Percentiles rank a stretch among this genome's conserved stretches.
Evolutionary conservation across 2,888 invertebrate species (phyloP).

Genomic region (Cybosia mesomella): DNA sequence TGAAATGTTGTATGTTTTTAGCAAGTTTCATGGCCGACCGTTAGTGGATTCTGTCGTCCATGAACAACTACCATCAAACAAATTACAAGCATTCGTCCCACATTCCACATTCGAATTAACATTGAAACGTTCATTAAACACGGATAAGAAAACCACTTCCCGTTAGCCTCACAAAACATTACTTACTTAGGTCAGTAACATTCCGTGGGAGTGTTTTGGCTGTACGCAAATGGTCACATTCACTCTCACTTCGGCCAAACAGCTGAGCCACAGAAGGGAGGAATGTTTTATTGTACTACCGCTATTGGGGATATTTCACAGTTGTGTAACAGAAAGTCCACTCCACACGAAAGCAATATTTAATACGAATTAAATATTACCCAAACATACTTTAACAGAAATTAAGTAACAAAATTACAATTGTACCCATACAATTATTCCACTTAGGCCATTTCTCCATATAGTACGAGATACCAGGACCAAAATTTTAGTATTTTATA

Average conservation of each 20-base stretch:
- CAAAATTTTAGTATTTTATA: too few species aligned
- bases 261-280: constrained; percentile 69
- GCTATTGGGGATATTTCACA: constrained; percentile 12
- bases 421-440: too few species aligned
- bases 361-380: background rate
- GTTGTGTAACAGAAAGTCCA: constrained; percentile 33
- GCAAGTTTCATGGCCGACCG: background rate
- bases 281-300: constrained; percentile 62
- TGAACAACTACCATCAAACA: constrained; percentile 3
- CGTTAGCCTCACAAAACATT: constrained; percentile 33
- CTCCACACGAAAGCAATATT: constrained; percentile 5
- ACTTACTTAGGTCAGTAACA: constrained; percentile 39
- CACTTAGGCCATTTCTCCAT: too few species aligned
- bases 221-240: constrained; percentile 62
- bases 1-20: background rate
- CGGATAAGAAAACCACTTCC: constrained; percentile 29
- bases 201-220: constrained; percentile 42
- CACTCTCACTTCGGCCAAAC: constrained; percentile 65
- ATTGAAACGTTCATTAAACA: constrained; percentile 22
- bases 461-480: too few species aligned
- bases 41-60: background rate
- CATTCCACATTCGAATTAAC: constrained; percentile 18
- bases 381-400: too few species aligned
- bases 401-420: too few species aligned
- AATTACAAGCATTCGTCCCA: constrained; percentile 1